A percentile compares a stretch with the other conserved stretches of the same genome.
phyloP scores from a whole-genome alignment of 2,797 vertebrate genomes.

The Pampus argenteus region DNA sequence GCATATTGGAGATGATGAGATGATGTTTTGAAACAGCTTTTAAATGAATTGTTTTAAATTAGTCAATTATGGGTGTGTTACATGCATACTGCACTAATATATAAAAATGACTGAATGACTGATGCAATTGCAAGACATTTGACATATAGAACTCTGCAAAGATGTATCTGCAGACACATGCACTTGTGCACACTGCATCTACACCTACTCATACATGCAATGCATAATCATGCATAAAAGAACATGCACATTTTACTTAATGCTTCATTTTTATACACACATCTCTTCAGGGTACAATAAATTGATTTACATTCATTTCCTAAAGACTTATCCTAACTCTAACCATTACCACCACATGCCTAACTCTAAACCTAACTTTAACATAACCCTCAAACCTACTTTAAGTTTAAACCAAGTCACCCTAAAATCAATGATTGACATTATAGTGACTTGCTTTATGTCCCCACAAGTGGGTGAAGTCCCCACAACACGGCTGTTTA shows the following conservation, averaged over 20 bases:
- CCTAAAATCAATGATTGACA: too few species aligned
- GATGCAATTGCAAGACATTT: not conserved
- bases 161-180: constrained; percentile 1
- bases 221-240: constrained; percentile 3
- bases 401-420: too few species aligned
- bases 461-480: too few species aligned
- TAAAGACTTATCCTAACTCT: too few species aligned
- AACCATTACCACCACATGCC: too few species aligned
- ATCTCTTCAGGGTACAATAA: too few species aligned
- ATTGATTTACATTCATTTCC: too few species aligned
- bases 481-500: too few species aligned
- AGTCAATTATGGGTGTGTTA: not conserved
- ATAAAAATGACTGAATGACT: not conserved
- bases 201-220: not conserved
- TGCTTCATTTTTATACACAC: not conserved
- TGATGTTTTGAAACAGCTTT: not conserved
- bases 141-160: not conserved
- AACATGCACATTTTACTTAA: not conserved
- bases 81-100: not conserved
- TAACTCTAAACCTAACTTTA: too few species aligned
- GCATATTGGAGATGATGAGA: not conserved
- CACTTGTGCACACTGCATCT: not conserved
- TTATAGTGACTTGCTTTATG: too few species aligned
- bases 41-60: too few species aligned
- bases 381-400: too few species aligned